Evolutionary conservation across 2,797 vertebrate genomes (phyloP), one percentile per base, ranked within the genome.

Genomic region (Urocyon cinereoargenteus): DNA sequence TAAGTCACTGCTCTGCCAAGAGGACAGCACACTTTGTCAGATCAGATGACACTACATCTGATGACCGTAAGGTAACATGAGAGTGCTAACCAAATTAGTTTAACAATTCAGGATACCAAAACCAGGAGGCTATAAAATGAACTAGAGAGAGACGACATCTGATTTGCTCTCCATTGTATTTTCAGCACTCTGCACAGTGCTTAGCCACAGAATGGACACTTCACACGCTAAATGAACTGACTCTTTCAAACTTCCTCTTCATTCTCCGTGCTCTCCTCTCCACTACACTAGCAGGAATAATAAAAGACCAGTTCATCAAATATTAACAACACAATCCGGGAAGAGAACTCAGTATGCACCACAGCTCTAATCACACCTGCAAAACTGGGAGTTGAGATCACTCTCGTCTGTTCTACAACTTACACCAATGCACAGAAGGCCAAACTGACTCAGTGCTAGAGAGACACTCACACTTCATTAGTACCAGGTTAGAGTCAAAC

Each of bases 181-280:
- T 51, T 70, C 40, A 73, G 31, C 24, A 45, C 66, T 83, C 10
- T 21, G 34, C 68, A 78, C 22, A 9, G 57, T 55, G 59, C 15
- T 31, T 61, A 77, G 40, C 49, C 78, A 94, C 0, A 0, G 16
- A 90, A 4, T 31, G 36, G 49, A 85, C 24, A 90, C 45, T 89
- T 8, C 18, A 64, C 28, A 72, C 16, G 53, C 40, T 53, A 62
- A 87, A 51, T 24, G 5, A 70, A 91, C 45, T 77, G 28, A 28
- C n/a, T 61, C 68, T 83, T 94, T 92, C 53, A 49, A 51, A 85
- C 45, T 90, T 86, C 21, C 34, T 89, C 81, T 68, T 78, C 87
- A 83, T 83, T 57, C 68, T 77, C 68, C 70, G 34, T 45, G 55
- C 57, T 83, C 68, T 82, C 55, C 51, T 90, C 40, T 45, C 40